Conservation (phyloP, 1,140 invertebrate genomes). For the Bombus superbus region DNA sequence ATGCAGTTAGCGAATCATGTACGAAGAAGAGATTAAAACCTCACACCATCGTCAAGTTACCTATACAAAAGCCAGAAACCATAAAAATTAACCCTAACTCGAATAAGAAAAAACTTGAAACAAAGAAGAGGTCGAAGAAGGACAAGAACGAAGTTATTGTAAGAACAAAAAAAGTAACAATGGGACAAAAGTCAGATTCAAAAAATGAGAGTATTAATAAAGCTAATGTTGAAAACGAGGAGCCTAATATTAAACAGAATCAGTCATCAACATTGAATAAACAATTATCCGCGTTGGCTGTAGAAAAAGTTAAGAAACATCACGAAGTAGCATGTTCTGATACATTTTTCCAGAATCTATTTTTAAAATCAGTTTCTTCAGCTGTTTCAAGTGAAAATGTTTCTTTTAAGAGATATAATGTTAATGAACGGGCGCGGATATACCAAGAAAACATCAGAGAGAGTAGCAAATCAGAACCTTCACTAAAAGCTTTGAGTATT, state of each 20-base stretch:
- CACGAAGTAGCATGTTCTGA: slow-evolving; percentile 84
- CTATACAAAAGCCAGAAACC: slow-evolving; percentile 68
- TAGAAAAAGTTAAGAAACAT: slow-evolving; percentile 83
- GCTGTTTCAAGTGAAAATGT: slow-evolving; percentile 73
- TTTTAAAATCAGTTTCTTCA: slow-evolving; percentile 82
- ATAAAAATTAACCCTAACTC: slow-evolving; percentile 56
- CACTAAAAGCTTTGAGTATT: slow-evolving; percentile 83
- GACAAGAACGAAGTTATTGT: slow-evolving; percentile 58
- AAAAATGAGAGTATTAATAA: not conserved
- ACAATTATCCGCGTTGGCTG: slow-evolving; percentile 63
- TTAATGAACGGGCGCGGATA: slow-evolving; percentile 86
- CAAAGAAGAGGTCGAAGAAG: slow-evolving; percentile 68
- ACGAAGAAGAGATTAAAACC: slow-evolving; percentile 71
- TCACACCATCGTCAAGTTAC: slow-evolving; percentile 62
- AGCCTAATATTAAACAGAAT: not conserved
- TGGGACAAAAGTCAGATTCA: slow-evolving; percentile 35
- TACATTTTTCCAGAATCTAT: slow-evolving; percentile 88
- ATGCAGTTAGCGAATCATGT: slow-evolving; percentile 22
- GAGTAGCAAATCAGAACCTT: slow-evolving; percentile 82
- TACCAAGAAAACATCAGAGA: slow-evolving; percentile 83
- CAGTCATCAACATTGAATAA: slow-evolving; percentile 21
- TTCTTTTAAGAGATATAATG: slow-evolving; percentile 81
- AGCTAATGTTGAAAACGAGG: slow-evolving; percentile 31
- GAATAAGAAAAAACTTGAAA: slow-evolving; percentile 69
- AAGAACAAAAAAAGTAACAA: slow-evolving; percentile 56